These are phyloP conservation scores for Lasioglossum calceatum DNA, from an alignment of 2,888 invertebrate species.

Conservation along the genomic window DNA sequence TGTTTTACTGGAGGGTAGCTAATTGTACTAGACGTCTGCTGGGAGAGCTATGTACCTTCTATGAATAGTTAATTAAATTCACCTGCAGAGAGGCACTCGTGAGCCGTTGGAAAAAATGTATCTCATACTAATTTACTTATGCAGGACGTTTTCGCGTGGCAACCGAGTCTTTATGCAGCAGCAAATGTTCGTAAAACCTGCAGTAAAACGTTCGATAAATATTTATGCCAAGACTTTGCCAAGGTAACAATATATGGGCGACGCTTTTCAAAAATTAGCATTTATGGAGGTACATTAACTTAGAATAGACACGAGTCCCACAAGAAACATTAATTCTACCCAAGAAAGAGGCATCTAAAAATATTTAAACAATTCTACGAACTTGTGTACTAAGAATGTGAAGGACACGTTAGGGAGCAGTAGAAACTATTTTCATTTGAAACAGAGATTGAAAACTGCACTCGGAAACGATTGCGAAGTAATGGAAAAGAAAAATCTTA, in stretches of 20 bases:
- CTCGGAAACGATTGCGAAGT: background rate
- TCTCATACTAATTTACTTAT: background rate
- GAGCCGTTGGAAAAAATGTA: background rate
- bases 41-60: background rate
- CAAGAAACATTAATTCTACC: too few species aligned
- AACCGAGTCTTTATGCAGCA: background rate
- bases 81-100: background rate
- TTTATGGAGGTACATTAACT: background rate
- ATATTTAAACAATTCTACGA: too few species aligned
- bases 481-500: background rate
- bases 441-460: background rate
- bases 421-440: background rate
- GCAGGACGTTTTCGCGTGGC: background rate
- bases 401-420: background rate
- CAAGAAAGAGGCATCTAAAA: too few species aligned
- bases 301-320: background rate
- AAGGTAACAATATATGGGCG: background rate
- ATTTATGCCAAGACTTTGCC: background rate
- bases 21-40: constrained; percentile 3
- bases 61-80: constrained; percentile 7
- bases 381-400: too few species aligned
- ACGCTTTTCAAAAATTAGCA: background rate
- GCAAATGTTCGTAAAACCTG: background rate
- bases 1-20: constrained; percentile 2
- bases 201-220: background rate